These are phyloP conservation scores for Cephalopachus bancanus DNA, from an alignment of 2,797 vertebrate genomes.

Conservation along the genomic window DNA sequence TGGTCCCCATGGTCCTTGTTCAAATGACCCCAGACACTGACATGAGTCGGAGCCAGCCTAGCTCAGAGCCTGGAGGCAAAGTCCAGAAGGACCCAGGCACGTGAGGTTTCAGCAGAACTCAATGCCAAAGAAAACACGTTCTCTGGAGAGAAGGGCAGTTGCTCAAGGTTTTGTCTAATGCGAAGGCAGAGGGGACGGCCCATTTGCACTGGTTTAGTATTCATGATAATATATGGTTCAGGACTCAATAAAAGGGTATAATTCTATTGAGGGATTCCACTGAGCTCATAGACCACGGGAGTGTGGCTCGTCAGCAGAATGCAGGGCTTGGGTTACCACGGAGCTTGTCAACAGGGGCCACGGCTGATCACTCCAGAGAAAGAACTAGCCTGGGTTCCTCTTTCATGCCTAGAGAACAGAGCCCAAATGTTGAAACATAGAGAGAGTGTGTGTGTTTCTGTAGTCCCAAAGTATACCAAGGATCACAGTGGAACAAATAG, in stretches of 20 bases:
- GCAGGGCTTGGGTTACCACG: conserved; percentile 84
- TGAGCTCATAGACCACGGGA: conserved; percentile 89
- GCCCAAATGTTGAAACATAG: neutral
- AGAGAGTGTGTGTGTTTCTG: neutral
- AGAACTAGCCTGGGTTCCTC: conserved; percentile 65
- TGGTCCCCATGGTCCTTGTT: neutral
- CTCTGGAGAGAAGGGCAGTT: conserved; percentile 87
- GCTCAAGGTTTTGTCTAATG: conserved; percentile 85
- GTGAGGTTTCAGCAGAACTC: conserved; percentile 60
- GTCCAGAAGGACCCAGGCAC: conserved; percentile 55
- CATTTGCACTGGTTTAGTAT: conserved; percentile 84
- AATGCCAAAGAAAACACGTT: conserved; percentile 85
- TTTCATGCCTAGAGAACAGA: neutral
- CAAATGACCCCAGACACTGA: neutral
- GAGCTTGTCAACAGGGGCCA: conserved; percentile 76
- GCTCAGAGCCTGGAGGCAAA: neutral
- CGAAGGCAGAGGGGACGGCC: conserved; percentile 82
- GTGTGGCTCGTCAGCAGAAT: conserved; percentile 88
- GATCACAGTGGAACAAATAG: neutral
- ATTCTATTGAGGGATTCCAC: conserved; percentile 89
- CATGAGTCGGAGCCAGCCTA: neutral
- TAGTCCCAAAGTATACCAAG: neutral
- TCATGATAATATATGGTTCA: conserved; percentile 88
- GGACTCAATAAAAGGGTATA: conserved; percentile 88
- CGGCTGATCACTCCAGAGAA: conserved; percentile 79